These are phyloP conservation scores for Coryphaenoides rupestris DNA, from an alignment of 2,113 vertebrate genomes.

Conservation along the genomic window DNA sequence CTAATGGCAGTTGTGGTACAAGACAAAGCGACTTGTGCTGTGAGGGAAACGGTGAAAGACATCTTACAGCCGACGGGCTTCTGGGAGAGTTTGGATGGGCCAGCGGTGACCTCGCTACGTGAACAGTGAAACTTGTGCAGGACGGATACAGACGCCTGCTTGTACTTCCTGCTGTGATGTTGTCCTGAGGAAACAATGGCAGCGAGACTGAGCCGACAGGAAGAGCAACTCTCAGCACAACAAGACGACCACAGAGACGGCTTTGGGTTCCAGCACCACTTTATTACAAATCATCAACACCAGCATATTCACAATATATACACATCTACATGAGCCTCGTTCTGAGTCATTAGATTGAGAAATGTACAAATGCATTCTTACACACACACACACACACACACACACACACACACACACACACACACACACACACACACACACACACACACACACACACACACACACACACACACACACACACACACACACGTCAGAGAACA, in stretches of 20 bases:
- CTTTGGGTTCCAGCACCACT: conserved; percentile 41
- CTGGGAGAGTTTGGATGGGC: conserved; percentile 30
- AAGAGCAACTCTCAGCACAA: conserved; percentile 28
- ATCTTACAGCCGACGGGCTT: conserved; percentile 1
- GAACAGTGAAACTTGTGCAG: conserved; percentile 34
- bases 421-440: neutral
- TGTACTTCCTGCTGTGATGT: conserved; percentile 76
- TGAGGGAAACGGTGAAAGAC: neutral
- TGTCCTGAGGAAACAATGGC: conserved; percentile 57
- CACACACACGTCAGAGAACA: conserved; percentile 56
- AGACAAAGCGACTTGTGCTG: too few species aligned
- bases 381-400: neutral
- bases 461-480: conserved; percentile 29
- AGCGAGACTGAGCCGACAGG: conserved; percentile 17
- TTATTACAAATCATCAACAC: conserved; percentile 62
- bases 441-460: conserved; percentile 11
- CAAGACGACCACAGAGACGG: conserved; percentile 22
- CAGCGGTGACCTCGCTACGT: conserved; percentile 22
- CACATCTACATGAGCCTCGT: conserved; percentile 30
- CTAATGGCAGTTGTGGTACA: too few species aligned
- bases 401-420: conserved; percentile 13
- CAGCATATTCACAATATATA: conserved; percentile 49
- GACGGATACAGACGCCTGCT: conserved; percentile 59
- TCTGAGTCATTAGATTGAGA: conserved; percentile 7
- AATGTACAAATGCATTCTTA: conserved; percentile 17